Evolutionary conservation across 1,140 invertebrate species (phyloP), one percentile per base, ranked within the genome.

Genomic region (Glossosoma conforme): DNA sequence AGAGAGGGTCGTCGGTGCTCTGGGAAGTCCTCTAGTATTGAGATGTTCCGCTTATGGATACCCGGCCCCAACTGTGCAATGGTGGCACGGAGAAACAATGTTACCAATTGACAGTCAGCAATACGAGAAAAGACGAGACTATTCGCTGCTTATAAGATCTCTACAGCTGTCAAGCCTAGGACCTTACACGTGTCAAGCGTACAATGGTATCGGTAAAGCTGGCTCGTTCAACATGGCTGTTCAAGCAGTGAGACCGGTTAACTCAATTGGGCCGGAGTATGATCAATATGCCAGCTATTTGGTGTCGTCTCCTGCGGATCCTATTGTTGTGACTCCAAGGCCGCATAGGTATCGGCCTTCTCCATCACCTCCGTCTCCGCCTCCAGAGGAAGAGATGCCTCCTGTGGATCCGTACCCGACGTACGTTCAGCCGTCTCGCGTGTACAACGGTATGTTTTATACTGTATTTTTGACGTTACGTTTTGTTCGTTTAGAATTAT

Each of bases 121-220:
- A 14, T 91, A 85, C 57, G 84, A 91, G 61, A 84, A 88, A 56
- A 75, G 80, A 17, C 77, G 78, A 14, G 87, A 91, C 61, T 82
- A 80, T 64, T 82, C 84, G 1, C 72, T 94, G 2, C 71, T 83
- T 28, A 88, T 95, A 60, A 74, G 81, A 37, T 71, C 79, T 0
- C 80, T 95, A 1, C 78, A 79, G 4, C 52, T 87, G 1, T 77
- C 79, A 11, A 85, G 83, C 56, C 75, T 91, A 2, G 91, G 91
- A 9, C 72, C 83, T n/a, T 92, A 93, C 66, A 86, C 83, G 1
- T 94, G 91, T 62, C 86, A 91, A 61, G 89, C 88, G 1, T 93
- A 88, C 65, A 93, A 93, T 62, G 88, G 87, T 1, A 63, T 83
- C 4, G 87, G 86, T 2, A 80, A 80, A 47, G 82, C 89, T 2